phyloP scores from a whole-genome alignment of 2,113 vertebrate genomes.

The Melanotaenia duboulayi region DNA sequence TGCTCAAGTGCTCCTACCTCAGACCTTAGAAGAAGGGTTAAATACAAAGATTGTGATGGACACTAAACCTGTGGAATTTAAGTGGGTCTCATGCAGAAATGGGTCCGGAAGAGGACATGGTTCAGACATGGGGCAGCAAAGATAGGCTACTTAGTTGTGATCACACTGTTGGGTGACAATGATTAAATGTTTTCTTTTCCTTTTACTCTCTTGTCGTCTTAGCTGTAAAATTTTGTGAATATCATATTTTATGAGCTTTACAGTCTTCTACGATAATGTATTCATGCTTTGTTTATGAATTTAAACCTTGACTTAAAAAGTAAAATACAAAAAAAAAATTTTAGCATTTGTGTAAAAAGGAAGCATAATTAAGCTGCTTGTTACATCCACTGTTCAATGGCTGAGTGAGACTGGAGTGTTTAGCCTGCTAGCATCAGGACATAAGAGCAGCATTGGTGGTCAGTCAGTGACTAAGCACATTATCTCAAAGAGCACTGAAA shows the following conservation, averaged over 20 bases:
- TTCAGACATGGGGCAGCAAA: slow-evolving; percentile 1
- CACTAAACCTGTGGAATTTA: slow-evolving; percentile 44
- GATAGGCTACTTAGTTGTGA: slow-evolving; percentile 25
- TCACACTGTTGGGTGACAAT: slow-evolving; percentile 28
- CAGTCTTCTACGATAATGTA: slow-evolving; percentile 34
- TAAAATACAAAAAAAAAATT: too few species aligned
- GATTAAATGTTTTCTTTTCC: background rate
- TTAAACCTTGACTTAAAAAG: slow-evolving; percentile 1
- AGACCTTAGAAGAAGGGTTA: slow-evolving; percentile 47
- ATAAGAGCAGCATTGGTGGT: slow-evolving; percentile 1
- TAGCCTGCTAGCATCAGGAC: slow-evolving; percentile 18
- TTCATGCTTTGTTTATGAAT: slow-evolving; percentile 54
- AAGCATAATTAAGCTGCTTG: slow-evolving; percentile 48
- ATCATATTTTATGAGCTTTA: slow-evolving; percentile 32
- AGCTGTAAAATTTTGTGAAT: slow-evolving; percentile 36
- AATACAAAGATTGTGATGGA: slow-evolving; percentile 42
- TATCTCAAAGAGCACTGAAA: too few species aligned
- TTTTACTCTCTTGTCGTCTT: background rate
- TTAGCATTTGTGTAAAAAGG: slow-evolving; percentile 27
- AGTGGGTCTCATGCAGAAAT: slow-evolving; percentile 48
- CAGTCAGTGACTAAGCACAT: background rate
- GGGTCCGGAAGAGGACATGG: slow-evolving; percentile 22
- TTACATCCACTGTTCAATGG: slow-evolving; percentile 35
- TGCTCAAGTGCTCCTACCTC: slow-evolving; percentile 63
- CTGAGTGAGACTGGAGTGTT: slow-evolving; percentile 15